Conservation (phyloP, 2,888 invertebrate genomes). For the Unio pictorum region DNA sequence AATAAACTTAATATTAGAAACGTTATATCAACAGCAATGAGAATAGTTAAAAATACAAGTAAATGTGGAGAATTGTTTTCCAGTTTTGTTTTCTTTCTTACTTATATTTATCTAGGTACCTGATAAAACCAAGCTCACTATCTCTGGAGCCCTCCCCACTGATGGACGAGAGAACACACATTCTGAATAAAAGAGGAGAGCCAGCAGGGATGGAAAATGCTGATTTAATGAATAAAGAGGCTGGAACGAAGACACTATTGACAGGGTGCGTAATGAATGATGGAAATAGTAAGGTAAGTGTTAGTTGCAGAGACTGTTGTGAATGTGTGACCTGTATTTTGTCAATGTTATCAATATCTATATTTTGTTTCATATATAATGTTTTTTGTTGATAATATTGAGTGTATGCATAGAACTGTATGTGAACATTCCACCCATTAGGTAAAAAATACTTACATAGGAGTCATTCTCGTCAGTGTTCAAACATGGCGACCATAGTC, state of each 20-base stretch:
- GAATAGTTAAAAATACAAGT: background rate
- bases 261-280: slow-evolving; percentile 33
- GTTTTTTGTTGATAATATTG: too few species aligned
- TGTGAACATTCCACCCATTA: too few species aligned
- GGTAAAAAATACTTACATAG: too few species aligned
- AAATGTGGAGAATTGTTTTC: background rate
- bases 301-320: slow-evolving; percentile 1
- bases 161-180: slow-evolving; percentile 62
- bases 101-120: slow-evolving; percentile 78
- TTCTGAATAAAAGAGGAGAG: slow-evolving; percentile 38
- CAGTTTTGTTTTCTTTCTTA: slow-evolving; percentile 65
- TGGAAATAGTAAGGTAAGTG: slow-evolving; percentile 33
- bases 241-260: slow-evolving; percentile 7
- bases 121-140: slow-evolving; percentile 94
- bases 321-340: background rate
- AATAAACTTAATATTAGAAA: too few species aligned
- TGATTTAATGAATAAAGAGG: slow-evolving; percentile 26
- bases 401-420: too few species aligned
- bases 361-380: too few species aligned
- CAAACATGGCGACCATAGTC: too few species aligned
- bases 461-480: too few species aligned
- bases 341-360: too few species aligned
- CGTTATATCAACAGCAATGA: too few species aligned
- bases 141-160: slow-evolving; percentile 69
- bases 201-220: slow-evolving; percentile 60